Base-by-base conservation (phyloP, 2,888 invertebrate genomes). In the Troides helena region DNA sequence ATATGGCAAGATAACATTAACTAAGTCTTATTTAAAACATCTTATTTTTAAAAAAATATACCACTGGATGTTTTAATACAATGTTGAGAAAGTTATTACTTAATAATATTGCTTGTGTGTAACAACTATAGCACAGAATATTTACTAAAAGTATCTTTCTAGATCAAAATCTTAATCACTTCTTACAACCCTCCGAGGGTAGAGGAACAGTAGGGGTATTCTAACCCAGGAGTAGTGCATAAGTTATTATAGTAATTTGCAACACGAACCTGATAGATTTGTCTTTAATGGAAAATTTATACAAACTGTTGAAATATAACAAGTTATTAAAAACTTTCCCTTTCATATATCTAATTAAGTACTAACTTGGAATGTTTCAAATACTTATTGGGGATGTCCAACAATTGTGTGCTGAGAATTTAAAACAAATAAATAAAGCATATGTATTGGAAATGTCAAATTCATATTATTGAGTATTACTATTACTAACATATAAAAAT, bases 261-360 rank as follows among this genome's bases (percentile, higher is more conserved):
- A 46, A 46, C 14, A 14, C 12, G 14, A 46, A 46, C 14, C 3
- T 14, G 46, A 53, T 61, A 7, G 21, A 56, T 67, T 66, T 67
- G 17, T 39, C 18, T 56, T 53, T 62, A 67, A 67, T 57, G 62
- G 62, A 62, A 67, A 67, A 66, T 68, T 63, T 63, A 71, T 50
- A 68, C n/a, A 53, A 56, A 61, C 36, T 53, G n/a, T 60, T 59
- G 8, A 66, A 21, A 17, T 39, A 64, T 43, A 30, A 46, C 46
- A 46, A 46, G 12, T 46, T 14, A 46, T 12, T 46, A 14, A 46
- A 46, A 46, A 46, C 14, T 43, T 43, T 10, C 43, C 58, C 30
- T 58, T 68, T 64, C 72, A 75, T 80, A 72, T 74, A 43, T 69
- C 80, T 88, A 89, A 80, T 90, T 90, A 90, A 90, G 89, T 90